These are phyloP conservation scores for Cebus imitator DNA, from an alignment of 2,113 vertebrate genomes.

Conservation along the genomic window DNA sequence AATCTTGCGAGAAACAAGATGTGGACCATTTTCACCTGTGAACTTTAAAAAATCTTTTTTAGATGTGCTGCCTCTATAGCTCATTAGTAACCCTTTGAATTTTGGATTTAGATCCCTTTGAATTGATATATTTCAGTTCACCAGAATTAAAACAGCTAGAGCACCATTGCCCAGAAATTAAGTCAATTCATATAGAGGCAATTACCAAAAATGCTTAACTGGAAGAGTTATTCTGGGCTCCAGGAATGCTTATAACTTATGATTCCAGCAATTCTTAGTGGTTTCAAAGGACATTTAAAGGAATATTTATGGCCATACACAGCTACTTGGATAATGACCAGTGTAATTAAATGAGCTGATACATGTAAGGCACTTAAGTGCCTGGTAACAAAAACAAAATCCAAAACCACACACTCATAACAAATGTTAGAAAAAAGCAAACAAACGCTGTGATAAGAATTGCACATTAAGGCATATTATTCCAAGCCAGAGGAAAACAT, in stretches of 20 bases:
- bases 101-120: background rate
- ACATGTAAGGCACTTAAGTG: background rate
- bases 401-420: background rate
- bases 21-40: background rate
- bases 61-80: background rate
- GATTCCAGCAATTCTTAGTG: slow-evolving; percentile 16
- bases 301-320: background rate
- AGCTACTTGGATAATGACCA: slow-evolving; percentile 33
- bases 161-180: background rate
- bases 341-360: background rate
- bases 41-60: background rate
- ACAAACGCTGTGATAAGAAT: background rate
- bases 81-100: background rate
- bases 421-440: background rate
- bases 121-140: background rate
- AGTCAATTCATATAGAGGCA: background rate
- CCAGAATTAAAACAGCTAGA: background rate
- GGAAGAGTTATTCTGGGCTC: slow-evolving; percentile 21
- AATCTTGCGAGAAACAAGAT: background rate
- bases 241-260: background rate
- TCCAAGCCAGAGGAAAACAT: slow-evolving; percentile 14
- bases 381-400: slow-evolving; percentile 28
- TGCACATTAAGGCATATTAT: background rate
- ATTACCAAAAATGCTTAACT: background rate
- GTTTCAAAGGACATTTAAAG: slow-evolving; percentile 36